These are phyloP conservation scores for Drosophila simulans DNA, from an alignment of 1,140 invertebrate species.

Conservation along the genomic window DNA sequence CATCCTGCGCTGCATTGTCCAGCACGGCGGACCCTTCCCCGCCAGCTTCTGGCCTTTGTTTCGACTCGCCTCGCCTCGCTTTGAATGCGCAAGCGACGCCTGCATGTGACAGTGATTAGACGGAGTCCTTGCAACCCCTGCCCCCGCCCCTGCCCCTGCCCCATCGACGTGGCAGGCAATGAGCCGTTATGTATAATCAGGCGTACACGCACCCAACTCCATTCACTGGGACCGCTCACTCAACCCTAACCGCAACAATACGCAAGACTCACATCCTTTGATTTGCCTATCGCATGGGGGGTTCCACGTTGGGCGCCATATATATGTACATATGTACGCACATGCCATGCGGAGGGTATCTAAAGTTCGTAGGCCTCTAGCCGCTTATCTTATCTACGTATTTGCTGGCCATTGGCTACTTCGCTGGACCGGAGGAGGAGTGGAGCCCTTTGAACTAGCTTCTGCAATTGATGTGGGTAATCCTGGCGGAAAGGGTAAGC, in stretches of 20 bases:
- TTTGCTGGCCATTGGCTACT: conserved; percentile 69
- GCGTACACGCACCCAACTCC: conserved; percentile 9
- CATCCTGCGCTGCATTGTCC: conserved; percentile 33
- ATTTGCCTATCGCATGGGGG: not conserved
- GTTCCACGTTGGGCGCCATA: not conserved
- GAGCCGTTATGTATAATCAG: conserved; percentile 71
- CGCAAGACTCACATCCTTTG: conserved; percentile 8
- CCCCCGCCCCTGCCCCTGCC: conserved; percentile 7
- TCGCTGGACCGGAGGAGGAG: conserved; percentile 1
- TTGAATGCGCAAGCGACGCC: conserved; percentile 77
- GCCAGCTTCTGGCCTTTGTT: conserved; percentile 51
- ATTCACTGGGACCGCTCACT: not conserved
- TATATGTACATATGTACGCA: not conserved
- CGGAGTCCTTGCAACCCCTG: conserved; percentile 55
- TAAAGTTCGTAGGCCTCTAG: conserved; percentile 1
- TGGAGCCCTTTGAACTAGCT: conserved; percentile 52
- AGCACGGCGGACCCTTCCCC: not conserved
- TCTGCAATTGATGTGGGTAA: conserved; percentile 71
- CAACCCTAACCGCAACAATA: conserved; percentile 17
- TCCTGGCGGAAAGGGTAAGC: not conserved
- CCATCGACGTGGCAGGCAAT: conserved; percentile 51
- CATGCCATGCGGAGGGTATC: not conserved
- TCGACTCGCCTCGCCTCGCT: conserved; percentile 53
- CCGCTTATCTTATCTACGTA: conserved; percentile 20
- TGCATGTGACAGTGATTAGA: conserved; percentile 84